Evolutionary conservation across 53 echinoderm and acorn worm genomes (phyloP), one percentile per base, ranked within the genome.

Genomic region (Crossaster papposus): DNA sequence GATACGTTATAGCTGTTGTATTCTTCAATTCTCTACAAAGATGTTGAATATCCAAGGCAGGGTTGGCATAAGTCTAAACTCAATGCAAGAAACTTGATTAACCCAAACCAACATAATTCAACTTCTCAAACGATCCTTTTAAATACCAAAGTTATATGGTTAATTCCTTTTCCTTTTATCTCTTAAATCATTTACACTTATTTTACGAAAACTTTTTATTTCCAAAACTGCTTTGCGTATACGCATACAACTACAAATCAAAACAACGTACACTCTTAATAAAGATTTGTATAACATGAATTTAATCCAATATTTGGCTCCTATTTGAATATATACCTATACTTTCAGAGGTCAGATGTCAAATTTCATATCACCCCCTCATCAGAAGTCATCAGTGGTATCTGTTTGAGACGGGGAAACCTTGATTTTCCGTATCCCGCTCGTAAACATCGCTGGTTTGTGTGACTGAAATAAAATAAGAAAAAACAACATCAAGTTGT

Each of bases 401-500:
- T 87, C 87, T 53, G 87, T 87, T 51, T 76, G 75, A 30, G 87
- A 76, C 23, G 87, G 87, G 18, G 58, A 55, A 13, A 87, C 87
- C 77, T 87, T 87, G 22, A 87, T 77, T 77, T 87, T 87, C 72
- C 87, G 76, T 18, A 87, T 87, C 72, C 87, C 87, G 17, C 76
- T 87, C 62, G 87, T 87, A 76, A 87, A 77, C 77, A 77, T 87
- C 51, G 84, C 84, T 26, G 87, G 75, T 35, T 87, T 87, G 76
- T 50, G 26, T 24, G 58, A 30, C 75, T 87, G 87, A 51, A 44
- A 18, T 26, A 74, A 72, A 72, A 73, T 33, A 8, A 11, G 32
- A 62, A 55, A 55, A 23, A 51, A 23, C n/a, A 9, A 20, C 7
- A 51, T 51, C 7, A 18, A 36, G 13, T 35, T 18, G 18, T 74